Evolutionary conservation across 2,113 vertebrate genomes (phyloP).

Genomic region (Mandrillus leucophaeus): DNA sequence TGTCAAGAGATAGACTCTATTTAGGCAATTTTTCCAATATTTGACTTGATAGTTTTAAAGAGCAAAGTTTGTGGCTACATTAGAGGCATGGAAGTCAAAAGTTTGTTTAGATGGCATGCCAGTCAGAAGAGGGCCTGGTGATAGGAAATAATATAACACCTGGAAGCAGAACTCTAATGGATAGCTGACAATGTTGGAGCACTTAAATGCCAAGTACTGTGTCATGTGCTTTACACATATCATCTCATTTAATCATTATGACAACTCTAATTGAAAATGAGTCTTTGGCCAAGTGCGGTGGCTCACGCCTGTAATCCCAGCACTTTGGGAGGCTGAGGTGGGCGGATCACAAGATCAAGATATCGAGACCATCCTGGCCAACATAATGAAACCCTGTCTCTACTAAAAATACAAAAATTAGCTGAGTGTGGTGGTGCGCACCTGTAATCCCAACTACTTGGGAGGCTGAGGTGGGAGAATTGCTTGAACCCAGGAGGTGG

Average conservation of each 20-base stretch:
- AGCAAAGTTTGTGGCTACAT: not conserved
- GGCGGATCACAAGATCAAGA: too few species aligned
- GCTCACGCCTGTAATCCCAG: too few species aligned
- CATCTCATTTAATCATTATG: not conserved
- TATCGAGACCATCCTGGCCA: too few species aligned
- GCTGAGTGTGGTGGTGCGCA: too few species aligned
- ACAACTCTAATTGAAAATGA: not conserved
- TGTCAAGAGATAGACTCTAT: not conserved
- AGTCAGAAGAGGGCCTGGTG: not conserved
- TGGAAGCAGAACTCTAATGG: not conserved
- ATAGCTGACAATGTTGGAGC: not conserved
- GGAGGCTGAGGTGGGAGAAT: too few species aligned
- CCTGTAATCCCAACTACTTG: too few species aligned
- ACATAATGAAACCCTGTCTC: too few species aligned
- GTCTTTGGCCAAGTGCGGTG: not conserved
- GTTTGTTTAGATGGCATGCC: not conserved
- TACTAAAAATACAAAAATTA: too few species aligned
- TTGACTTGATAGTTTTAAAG: constrained; percentile 5
- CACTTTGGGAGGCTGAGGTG: too few species aligned
- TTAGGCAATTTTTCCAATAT: not conserved
- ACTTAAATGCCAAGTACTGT: not conserved
- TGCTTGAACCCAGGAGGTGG: fast-evolving
- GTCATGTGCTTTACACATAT: not conserved
- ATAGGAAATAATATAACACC: not conserved
- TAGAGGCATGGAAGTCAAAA: not conserved